phyloP scores from a whole-genome alignment of 2,888 invertebrate genomes.

The Tupiocoris notatus region DNA sequence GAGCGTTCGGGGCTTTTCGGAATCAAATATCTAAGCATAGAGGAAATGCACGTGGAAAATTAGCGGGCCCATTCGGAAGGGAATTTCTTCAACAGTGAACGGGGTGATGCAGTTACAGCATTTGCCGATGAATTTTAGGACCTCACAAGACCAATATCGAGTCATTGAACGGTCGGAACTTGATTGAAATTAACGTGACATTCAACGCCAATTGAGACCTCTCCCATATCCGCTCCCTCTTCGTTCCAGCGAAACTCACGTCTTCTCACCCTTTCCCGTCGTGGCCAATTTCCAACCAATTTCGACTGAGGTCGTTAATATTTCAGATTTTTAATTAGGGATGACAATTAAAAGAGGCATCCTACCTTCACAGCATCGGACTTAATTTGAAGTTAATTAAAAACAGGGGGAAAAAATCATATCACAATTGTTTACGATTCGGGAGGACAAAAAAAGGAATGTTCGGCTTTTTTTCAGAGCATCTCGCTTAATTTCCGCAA shows the following conservation, averaged over 20 bases:
- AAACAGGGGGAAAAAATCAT: constrained; percentile 18
- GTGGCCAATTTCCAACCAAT: constrained; percentile 11
- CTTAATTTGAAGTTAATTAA: constrained; percentile 36
- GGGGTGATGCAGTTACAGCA: too few relatives aligned
- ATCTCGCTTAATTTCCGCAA: background rate
- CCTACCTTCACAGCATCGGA: background rate
- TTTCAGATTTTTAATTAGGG: constrained; percentile 30
- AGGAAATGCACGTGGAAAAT: background rate
- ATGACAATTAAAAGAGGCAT: constrained; percentile 30
- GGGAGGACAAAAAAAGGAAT: background rate
- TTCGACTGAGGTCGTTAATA: constrained; percentile 15
- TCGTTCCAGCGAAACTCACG: too few relatives aligned
- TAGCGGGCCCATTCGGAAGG: too few relatives aligned
- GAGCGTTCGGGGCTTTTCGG: background rate
- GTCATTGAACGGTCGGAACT: too few relatives aligned
- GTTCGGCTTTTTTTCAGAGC: background rate
- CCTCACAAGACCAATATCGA: too few relatives aligned
- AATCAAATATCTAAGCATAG: background rate
- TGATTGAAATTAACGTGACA: constrained; percentile 30
- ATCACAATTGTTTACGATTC: background rate
- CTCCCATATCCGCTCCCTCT: constrained; percentile 1
- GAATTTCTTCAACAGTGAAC: too few relatives aligned
- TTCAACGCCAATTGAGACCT: background rate
- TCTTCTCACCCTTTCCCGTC: too few relatives aligned
- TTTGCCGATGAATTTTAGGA: too few relatives aligned